Conservation (phyloP, 2,113 vertebrate genomes). For the Saguinus midas region DNA sequence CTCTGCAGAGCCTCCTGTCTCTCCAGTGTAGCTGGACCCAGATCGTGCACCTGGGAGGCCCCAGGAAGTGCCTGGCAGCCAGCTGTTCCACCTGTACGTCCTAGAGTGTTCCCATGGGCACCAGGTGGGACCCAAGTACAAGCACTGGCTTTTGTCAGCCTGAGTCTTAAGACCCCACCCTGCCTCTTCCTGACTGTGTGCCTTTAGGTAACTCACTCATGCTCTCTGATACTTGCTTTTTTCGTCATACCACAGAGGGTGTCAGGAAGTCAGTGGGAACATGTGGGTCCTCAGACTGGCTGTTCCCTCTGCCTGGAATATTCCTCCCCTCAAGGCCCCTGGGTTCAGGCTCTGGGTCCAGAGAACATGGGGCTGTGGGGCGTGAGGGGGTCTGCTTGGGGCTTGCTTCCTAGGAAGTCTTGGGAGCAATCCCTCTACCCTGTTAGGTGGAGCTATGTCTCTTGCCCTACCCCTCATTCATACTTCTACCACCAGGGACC, state of each 20-base stretch:
- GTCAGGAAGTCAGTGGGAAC: neutral
- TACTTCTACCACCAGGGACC: neutral
- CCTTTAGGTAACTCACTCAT: neutral
- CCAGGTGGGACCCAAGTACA: neutral
- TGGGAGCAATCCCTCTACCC: neutral
- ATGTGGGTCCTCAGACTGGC: neutral
- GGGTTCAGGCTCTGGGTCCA: conserved; percentile 3
- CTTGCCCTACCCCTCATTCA: neutral
- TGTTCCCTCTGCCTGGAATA: neutral
- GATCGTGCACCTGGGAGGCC: neutral
- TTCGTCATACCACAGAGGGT: neutral
- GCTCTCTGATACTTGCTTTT: neutral
- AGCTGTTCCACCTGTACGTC: neutral
- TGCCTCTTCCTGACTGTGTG: neutral
- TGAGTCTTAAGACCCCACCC: neutral
- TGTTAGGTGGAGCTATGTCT: neutral
- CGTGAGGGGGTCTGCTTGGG: neutral
- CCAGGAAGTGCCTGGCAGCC: neutral
- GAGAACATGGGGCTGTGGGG: neutral
- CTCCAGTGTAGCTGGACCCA: neutral
- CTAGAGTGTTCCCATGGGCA: neutral
- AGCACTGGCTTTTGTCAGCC: neutral
- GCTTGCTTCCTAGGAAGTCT: neutral
- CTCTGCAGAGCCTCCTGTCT: neutral
- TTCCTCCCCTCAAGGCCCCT: neutral